These are phyloP conservation scores for Ictalurus furcatus DNA, from an alignment of 2,113 vertebrate species.

Conservation along the genomic window DNA sequence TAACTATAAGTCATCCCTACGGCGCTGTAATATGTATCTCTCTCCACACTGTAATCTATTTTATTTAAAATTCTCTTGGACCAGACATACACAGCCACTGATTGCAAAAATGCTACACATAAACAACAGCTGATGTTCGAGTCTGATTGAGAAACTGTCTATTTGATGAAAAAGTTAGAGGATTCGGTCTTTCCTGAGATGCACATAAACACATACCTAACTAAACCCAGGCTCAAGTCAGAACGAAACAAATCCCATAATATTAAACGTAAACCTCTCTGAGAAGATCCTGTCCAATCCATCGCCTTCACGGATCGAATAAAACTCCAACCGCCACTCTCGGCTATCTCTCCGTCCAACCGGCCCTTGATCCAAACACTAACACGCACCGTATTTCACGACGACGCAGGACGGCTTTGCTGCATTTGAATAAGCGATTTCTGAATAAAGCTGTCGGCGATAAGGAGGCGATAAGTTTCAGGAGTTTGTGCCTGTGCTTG, in stretches of 20 bases:
- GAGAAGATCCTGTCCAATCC: neutral
- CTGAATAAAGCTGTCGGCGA: neutral
- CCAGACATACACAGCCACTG: neutral
- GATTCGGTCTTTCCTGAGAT: neutral
- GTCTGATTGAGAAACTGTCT: neutral
- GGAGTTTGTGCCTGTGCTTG: neutral
- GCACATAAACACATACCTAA: neutral
- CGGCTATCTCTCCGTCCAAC: neutral
- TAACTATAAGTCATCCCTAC: neutral
- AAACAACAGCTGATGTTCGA: neutral
- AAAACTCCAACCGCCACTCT: neutral
- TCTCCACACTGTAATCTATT: neutral
- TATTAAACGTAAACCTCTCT: neutral
- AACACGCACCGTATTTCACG: neutral
- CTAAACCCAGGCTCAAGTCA: neutral
- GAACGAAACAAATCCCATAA: neutral
- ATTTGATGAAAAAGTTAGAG: neutral
- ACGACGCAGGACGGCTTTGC: neutral
- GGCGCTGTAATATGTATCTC: neutral
- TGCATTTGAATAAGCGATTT: neutral
- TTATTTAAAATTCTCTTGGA: neutral
- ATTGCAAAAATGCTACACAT: neutral
- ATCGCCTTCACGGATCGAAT: neutral
- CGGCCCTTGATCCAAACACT: neutral
- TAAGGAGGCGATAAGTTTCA: neutral